phyloP scores from a whole-genome alignment of 1,140 invertebrate species.

The Artemia franciscana region DNA sequence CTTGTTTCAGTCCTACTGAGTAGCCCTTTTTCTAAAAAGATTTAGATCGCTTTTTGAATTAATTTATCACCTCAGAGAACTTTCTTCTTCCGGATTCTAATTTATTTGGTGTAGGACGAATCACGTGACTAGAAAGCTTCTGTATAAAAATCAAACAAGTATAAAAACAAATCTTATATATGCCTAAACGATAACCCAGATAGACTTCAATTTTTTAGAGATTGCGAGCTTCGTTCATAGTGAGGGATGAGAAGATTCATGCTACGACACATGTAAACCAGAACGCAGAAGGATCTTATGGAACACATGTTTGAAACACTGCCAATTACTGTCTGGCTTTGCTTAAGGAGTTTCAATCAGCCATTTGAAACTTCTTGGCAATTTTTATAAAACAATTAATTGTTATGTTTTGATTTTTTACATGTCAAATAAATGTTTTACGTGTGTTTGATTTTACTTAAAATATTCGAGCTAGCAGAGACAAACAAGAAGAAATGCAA shows the following conservation, averaged over 20 bases:
- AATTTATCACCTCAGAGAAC: background rate
- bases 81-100: background rate
- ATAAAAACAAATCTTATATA: background rate
- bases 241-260: background rate
- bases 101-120: background rate
- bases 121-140: background rate
- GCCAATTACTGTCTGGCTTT: background rate
- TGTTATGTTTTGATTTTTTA: background rate
- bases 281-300: background rate
- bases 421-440: background rate
- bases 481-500: too few species aligned
- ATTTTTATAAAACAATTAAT: background rate
- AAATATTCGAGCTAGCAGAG: too few species aligned
- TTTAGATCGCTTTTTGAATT: background rate
- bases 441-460: too few species aligned
- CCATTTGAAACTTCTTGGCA: background rate
- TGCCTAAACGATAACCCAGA: too few species aligned
- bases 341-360: background rate
- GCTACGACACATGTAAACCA: background rate
- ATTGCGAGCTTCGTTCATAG: background rate
- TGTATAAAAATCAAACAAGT: background rate
- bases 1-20: too few species aligned
- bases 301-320: background rate
- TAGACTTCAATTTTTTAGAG: background rate
- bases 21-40: too few species aligned